Evolutionary conservation across 2,888 invertebrate species (phyloP).

Genomic region (Luperina nickerlii): DNA sequence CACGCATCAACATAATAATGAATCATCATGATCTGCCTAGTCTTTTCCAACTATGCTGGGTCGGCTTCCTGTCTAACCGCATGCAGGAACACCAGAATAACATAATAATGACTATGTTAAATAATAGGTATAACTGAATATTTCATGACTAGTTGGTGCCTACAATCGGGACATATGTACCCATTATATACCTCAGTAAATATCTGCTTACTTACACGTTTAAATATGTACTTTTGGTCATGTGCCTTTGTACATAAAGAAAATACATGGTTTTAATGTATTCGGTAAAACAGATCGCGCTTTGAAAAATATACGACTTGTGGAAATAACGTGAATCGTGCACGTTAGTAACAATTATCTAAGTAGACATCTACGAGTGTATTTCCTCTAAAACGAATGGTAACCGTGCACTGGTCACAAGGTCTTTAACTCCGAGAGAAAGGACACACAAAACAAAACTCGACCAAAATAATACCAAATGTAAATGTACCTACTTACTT

Average conservation of each 20-base stretch:
- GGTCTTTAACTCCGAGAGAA: slow-evolving; percentile 44
- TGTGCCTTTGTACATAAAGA: not conserved
- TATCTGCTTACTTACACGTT: not conserved
- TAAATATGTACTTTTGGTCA: not conserved
- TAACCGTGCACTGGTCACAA: slow-evolving; percentile 26
- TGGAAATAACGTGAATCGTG: not conserved
- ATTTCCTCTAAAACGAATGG: slow-evolving; percentile 36
- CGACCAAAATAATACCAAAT: slow-evolving; percentile 44
- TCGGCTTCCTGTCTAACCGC: no score
- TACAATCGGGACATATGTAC: not conserved
- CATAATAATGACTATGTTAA: no score
- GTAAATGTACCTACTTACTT: not conserved
- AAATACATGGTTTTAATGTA: not conserved
- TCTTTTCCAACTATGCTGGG: no score
- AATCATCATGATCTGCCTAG: no score
- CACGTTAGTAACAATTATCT: not conserved
- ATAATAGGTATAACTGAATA: not conserved
- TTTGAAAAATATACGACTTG: not conserved
- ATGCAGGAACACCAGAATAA: no score
- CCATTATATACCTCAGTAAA: not conserved
- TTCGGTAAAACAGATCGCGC: not conserved
- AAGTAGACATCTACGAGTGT: not conserved
- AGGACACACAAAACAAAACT: slow-evolving; percentile 42
- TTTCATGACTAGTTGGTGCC: not conserved
- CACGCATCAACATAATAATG: no score